Base-by-base conservation (phyloP, 2,888 invertebrate species). In the Eueremaeus valkanovi region DNA sequence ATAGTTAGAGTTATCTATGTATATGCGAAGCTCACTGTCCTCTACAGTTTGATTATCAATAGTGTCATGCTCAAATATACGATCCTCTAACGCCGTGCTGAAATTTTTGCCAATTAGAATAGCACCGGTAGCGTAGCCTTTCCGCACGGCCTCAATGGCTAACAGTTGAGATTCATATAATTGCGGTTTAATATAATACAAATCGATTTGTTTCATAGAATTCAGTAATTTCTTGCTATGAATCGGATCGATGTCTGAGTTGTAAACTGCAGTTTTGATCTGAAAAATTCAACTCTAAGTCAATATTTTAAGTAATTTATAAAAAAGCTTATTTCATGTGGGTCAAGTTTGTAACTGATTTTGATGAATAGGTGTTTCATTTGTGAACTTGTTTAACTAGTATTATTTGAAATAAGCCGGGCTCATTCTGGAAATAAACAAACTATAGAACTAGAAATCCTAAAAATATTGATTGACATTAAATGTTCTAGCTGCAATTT, bases 211-310 rank as follows among this genome's bases (percentile, higher is more conserved):
- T 33, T 74, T 74, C 1, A 51, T 33, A 27, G 11, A n/a, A n/a
- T 45, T 45, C 29, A 42, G 45, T 36, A 74, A 29, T 21, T 70
- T 51, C 3, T 27, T 31, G 31, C 49, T 75, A n/a, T 21, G 29
- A 21, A 6, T 21, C 6, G 5, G 6, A 42, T 66, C n/a, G 1
- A 27, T 18, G 13, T 75, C 75, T 72, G n/a, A 36, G 36, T 75
- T 75, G n/a, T 36, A 70, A 5, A 75, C 70, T 13, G 75, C 75
- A 8, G 75, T 75, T 21, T 33, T 58, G 3, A 74, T 16, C 74
- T 74, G 21, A 24, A 36, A 36, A n/a, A n/a, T n/a, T n/a, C n/a
- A n/a, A 31, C 16, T n/a, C n/a, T n/a, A n/a, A n/a, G n/a, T n/a
- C n/a, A n/a, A n/a, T n/a, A n/a, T n/a, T n/a, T n/a, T n/a, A n/a